A percentile compares a stretch with the other conserved stretches of the same genome.
These are phyloP conservation scores for Trypoxylus dichotomus DNA, from an alignment of 1,140 invertebrate species.

Conservation along the genomic window DNA sequence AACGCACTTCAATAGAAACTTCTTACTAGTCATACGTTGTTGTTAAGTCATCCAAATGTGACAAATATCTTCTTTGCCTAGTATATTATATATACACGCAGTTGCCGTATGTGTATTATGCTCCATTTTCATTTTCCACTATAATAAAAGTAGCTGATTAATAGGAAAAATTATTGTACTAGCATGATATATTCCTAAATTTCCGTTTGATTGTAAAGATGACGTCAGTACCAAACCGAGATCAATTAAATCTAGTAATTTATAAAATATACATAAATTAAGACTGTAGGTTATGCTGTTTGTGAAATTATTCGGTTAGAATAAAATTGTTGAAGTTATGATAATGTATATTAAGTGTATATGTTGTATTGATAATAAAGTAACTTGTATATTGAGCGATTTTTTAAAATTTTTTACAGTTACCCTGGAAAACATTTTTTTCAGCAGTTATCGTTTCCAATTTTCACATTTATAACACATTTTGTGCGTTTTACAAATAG, in stretches of 20 bases:
- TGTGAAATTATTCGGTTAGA: constrained; percentile 17
- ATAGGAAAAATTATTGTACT: background rate
- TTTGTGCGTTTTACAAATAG: too few relatives aligned
- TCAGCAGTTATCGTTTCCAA: too few relatives aligned
- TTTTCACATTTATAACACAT: too few relatives aligned
- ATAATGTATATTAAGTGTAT: constrained; percentile 19
- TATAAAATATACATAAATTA: background rate
- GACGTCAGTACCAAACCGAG: background rate
- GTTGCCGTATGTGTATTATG: background rate
- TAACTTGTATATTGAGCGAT: background rate
- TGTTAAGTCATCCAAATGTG: constrained; percentile 3
- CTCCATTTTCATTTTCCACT: constrained; percentile 1
- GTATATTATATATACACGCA: constrained; percentile 1
- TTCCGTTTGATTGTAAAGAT: constrained; percentile 2
- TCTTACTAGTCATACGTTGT: constrained; percentile 22
- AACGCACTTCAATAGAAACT: background rate
- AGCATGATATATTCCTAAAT: background rate
- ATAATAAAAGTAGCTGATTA: background rate
- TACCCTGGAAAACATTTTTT: too few relatives aligned
- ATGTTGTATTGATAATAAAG: constrained; percentile 21
- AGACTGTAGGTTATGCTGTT: constrained; percentile 17
- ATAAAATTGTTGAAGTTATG: constrained; percentile 16
- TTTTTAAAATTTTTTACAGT: too few relatives aligned
- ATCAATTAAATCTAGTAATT: constrained; percentile 14
- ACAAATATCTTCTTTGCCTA: constrained; percentile 8